These are phyloP conservation scores for Eupleurogrammus muticus DNA, from an alignment of 2,797 vertebrate species.

Conservation along the genomic window DNA sequence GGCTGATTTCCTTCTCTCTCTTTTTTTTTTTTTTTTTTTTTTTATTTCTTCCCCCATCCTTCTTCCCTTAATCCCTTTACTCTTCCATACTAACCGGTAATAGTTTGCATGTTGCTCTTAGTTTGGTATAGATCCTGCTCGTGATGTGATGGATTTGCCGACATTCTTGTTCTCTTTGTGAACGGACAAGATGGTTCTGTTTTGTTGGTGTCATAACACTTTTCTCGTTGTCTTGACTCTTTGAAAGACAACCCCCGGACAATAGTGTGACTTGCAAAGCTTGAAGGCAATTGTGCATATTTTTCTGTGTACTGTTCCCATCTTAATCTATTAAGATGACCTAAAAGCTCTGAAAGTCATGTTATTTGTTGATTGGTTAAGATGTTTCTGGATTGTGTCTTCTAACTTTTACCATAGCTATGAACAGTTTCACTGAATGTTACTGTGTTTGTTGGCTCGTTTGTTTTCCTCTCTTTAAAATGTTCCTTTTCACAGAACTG, in stretches of 20 bases:
- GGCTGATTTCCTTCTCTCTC: constrained; percentile 28
- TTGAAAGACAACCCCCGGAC: constrained; percentile 20
- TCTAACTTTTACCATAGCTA: constrained; percentile 6
- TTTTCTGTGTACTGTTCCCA: neutral
- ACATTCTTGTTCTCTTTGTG: constrained; percentile 29
- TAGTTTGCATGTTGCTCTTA: constrained; percentile 72
- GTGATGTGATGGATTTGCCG: constrained; percentile 29
- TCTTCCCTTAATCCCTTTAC: constrained; percentile 31
- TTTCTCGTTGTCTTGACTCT: constrained; percentile 10
- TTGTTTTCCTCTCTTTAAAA: constrained; percentile 3
- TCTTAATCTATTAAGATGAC: neutral
- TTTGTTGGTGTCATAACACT: constrained; percentile 30
- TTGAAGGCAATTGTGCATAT: constrained; percentile 11
- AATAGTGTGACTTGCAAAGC: constrained; percentile 49
- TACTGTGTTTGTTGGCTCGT: neutral
- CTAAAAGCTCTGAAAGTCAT: constrained; percentile 40
- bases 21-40: neutral
- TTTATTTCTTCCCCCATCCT: constrained; percentile 1
- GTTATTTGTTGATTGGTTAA: constrained; percentile 2
- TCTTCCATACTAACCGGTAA: constrained; percentile 75
- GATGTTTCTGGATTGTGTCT: constrained; percentile 7
- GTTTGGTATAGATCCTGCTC: constrained; percentile 40
- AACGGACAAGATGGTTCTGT: constrained; percentile 44
- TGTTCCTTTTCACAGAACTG: constrained; percentile 17
- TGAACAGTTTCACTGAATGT: constrained; percentile 5